These are phyloP conservation scores for Actinernus sp. DNA, from an alignment of 92 coral and sea anemone genomes.

Conservation along the genomic window DNA sequence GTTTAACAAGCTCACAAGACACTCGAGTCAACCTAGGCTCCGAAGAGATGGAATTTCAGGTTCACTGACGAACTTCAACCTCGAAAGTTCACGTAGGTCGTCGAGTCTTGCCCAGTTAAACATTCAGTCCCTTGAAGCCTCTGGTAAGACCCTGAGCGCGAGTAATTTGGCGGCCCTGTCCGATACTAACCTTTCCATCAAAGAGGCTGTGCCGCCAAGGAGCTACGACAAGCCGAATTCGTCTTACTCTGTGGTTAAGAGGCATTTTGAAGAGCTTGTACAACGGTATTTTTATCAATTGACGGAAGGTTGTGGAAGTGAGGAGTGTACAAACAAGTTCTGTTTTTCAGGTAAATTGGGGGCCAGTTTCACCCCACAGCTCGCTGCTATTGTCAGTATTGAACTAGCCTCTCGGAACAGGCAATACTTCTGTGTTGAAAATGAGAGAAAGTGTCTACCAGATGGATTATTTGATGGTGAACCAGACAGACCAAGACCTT, in stretches of 20 bases:
- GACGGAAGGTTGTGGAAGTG: conserved; percentile 90
- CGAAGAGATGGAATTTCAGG: conserved; percentile 61
- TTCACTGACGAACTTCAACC: conserved; percentile 61
- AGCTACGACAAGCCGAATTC: conserved; percentile 88
- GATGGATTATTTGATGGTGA: conserved; percentile 70
- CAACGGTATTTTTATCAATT: conserved; percentile 86
- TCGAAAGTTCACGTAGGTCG: conserved; percentile 57
- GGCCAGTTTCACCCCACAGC: conserved; percentile 60
- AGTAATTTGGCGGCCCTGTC: conserved; percentile 96
- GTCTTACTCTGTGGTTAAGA: conserved; percentile 65
- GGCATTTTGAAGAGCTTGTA: conserved; percentile 76
- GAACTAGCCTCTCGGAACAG: conserved; percentile 88
- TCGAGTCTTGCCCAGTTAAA: conserved; percentile 73
- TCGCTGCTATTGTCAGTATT: conserved; percentile 92
- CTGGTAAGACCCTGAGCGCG: conserved; percentile 88
- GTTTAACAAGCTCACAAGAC: conserved; percentile 78
- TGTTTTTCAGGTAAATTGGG: conserved; percentile 74
- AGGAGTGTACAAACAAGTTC: conserved; percentile 78
- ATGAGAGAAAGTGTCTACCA: conserved; percentile 39
- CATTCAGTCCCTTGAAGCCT: conserved; percentile 38
- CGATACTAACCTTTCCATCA: conserved; percentile 82
- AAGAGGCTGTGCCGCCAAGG: conserved; percentile 81
- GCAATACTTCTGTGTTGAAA: conserved; percentile 72
- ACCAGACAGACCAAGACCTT: conserved; percentile 73
- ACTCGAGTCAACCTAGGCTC: conserved; percentile 85